Conservation (phyloP, 2,888 invertebrate genomes). For the Phymatocera aterrima region DNA sequence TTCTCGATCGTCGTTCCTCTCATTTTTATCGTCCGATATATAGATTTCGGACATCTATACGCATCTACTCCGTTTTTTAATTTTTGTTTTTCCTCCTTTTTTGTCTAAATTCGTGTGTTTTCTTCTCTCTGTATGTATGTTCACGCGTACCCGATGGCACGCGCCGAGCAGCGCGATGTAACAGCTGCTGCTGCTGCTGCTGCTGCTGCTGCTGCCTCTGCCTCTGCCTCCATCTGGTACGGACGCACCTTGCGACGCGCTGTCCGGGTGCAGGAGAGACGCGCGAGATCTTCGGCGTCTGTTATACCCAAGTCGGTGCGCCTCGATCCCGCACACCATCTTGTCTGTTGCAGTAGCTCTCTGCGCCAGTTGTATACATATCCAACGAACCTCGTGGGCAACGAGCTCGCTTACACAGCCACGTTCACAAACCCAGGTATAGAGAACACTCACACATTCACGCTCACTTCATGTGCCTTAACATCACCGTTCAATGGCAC, state of each 20-base stretch:
- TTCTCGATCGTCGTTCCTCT: too few species aligned
- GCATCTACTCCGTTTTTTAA: not conserved
- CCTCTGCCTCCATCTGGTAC: constrained; percentile 44
- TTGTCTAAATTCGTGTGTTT: constrained; percentile 44
- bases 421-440: constrained; percentile 10
- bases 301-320: constrained; percentile 42
- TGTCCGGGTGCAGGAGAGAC: constrained; percentile 34
- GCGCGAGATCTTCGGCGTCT: constrained; percentile 44
- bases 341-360: constrained; percentile 53
- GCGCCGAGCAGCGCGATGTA: constrained; percentile 68
- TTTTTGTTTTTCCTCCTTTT: constrained; percentile 13
- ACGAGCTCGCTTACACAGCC: constrained; percentile 27
- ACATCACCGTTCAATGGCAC: constrained; percentile 41
- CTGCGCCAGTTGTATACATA: constrained; percentile 25
- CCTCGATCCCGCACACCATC: constrained; percentile 64
- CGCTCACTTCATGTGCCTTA: too few species aligned
- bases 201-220: too few species aligned
- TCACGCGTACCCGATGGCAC: constrained; percentile 74
- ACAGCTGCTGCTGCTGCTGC: constrained; percentile 65
- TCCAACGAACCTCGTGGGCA: constrained; percentile 21
- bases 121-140: constrained; percentile 55
- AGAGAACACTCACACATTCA: constrained; percentile 5
- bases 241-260: constrained; percentile 40
- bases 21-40: too few species aligned
- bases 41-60: too few species aligned